A percentile compares a stretch with the other conserved stretches of the same genome.
Evolutionary conservation across 2,797 vertebrate genomes (phyloP).

Genomic region (Tympanoctomys barrerae): DNA sequence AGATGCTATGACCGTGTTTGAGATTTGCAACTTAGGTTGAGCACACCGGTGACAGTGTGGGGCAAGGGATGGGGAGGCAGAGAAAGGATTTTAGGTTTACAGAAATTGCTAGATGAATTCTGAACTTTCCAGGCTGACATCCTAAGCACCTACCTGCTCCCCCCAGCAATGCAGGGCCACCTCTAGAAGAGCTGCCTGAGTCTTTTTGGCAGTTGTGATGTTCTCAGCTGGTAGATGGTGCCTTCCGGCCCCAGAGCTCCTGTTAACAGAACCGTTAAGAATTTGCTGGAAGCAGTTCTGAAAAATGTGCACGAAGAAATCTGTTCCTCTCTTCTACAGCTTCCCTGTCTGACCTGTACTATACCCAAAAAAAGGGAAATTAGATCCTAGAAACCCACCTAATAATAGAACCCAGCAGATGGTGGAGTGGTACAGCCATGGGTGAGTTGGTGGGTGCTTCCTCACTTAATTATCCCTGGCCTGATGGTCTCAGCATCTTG

Average conservation of each 20-base stretch:
- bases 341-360: background rate
- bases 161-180: background rate
- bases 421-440: background rate
- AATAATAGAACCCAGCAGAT: constrained; percentile 12
- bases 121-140: background rate
- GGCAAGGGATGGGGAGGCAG: background rate
- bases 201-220: background rate
- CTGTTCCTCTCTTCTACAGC: background rate
- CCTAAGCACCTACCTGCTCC: background rate
- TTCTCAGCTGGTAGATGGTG: background rate
- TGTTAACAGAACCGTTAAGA: constrained; percentile 7
- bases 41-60: background rate
- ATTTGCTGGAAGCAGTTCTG: constrained; percentile 10
- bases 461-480: background rate
- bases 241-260: background rate
- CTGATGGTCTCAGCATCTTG: background rate
- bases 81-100: background rate
- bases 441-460: background rate
- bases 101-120: background rate
- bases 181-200: background rate
- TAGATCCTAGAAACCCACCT: background rate
- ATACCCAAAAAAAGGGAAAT: background rate
- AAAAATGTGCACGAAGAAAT: constrained; percentile 29
- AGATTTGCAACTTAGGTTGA: background rate
- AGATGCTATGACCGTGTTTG: background rate